Base-by-base conservation (phyloP, 2,113 vertebrate genomes). In the Dendropsophus ebraccatus region DNA sequence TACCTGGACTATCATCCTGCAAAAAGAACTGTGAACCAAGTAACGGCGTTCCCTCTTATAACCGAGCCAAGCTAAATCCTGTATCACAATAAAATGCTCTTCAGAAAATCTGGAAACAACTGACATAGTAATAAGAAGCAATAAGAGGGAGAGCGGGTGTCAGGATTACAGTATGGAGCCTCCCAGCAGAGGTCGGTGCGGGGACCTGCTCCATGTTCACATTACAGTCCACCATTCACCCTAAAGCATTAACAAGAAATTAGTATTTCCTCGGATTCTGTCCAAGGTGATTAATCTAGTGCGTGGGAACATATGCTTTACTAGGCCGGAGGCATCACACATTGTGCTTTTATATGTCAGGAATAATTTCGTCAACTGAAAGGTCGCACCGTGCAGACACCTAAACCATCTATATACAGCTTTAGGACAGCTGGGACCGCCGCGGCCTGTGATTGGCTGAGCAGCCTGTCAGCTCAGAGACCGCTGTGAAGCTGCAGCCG, bases 261-360 rank as follows among this genome's bases (percentile, higher is more conserved):
- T n/a, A n/a, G n/a, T n/a, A n/a, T n/a, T n/a, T n/a, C n/a, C n/a
- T n/a, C n/a, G n/a, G n/a, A n/a, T n/a, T n/a, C n/a, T n/a, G n/a
- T n/a, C n/a, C n/a, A n/a, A n/a, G n/a, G n/a, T n/a, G 28, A 82
- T 82, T 52, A 70, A 70, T 70, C 28, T 82, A 37, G 50, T n/a
- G 23, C 4, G 7, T 52, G 49, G 30, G 16, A 82, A 35, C 30
- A 19, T 19, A 69, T 30, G 4, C 78, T 49, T 54, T 50, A 83
- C n/a, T 83, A 35, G 14, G 17, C 23, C 28, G 52, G 16, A 69
- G 41, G n/a, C 45, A 69, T 30, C 52, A 21, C 41, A 75, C 2
- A 25, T 47, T 47, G 73, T 28, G 50, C 25, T 32, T 19, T 28
- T 30, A 23, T 73, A n/a, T 41, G 23, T 11, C 2, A 35, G 69